phyloP scores from a whole-genome alignment of 2,113 vertebrate species.

The Pangasianodon hypophthalmus region DNA sequence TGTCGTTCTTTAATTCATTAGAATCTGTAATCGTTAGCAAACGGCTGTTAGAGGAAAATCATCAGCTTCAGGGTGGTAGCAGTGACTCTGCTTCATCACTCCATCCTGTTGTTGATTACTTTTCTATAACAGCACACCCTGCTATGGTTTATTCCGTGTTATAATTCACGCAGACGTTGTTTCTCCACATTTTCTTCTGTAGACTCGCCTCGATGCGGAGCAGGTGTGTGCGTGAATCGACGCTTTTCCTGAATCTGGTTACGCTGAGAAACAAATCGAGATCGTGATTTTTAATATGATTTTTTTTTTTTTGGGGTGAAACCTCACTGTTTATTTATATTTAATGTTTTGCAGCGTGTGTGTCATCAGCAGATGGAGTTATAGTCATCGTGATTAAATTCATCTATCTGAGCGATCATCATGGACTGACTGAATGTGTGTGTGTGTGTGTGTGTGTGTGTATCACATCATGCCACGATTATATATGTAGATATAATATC shows the following conservation, averaged over 20 bases:
- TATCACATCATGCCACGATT: neutral
- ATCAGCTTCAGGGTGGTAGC: neutral
- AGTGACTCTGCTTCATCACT: neutral
- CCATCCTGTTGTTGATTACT: neutral
- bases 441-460: constrained; percentile 9
- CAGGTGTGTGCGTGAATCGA: neutral
- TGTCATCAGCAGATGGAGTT: constrained; percentile 2
- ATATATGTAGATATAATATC: neutral
- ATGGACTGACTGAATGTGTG: neutral
- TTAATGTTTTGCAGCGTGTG: neutral
- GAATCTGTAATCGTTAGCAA: neutral
- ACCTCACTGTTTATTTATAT: neutral
- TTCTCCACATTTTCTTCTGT: neutral
- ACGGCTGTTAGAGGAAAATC: neutral
- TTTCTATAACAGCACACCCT: neutral
- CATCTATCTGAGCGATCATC: neutral
- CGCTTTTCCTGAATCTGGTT: too few species aligned
- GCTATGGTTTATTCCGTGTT: neutral
- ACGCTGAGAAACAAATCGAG: neutral
- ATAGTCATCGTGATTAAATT: neutral
- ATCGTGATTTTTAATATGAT: neutral
- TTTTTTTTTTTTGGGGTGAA: too few species aligned
- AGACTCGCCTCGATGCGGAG: neutral
- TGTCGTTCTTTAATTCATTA: neutral
- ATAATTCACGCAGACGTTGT: neutral